A percentile compares a stretch with the other conserved stretches of the same genome.
Evolutionary conservation across 2,797 vertebrate species (phyloP).

Genomic region (Enoplosus armatus): DNA sequence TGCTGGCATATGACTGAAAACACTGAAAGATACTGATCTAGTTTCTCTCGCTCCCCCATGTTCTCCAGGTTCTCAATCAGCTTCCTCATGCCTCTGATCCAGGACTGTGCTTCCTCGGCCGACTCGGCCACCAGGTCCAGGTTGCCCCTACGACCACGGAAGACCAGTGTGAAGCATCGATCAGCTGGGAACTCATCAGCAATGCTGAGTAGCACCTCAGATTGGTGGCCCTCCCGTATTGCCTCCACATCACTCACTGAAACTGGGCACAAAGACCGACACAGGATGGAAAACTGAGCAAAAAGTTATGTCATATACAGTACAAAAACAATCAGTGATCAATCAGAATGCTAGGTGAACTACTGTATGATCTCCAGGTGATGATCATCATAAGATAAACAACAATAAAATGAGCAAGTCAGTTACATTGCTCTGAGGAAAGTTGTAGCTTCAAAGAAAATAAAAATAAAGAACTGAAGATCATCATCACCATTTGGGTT

Average conservation of each 20-base stretch:
- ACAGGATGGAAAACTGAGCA: not conserved
- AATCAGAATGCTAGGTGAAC: not conserved
- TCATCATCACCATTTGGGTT: not conserved
- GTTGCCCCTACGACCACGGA: slow-evolving; percentile 92
- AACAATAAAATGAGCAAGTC: not conserved
- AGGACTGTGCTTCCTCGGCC: slow-evolving; percentile 89
- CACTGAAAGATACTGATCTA: slow-evolving; percentile 93
- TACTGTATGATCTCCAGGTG: not conserved
- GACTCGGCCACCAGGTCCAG: slow-evolving; percentile 93
- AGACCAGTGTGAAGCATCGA: slow-evolving; percentile 95
- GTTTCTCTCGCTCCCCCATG: slow-evolving; percentile 93
- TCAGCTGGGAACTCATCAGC: slow-evolving; percentile 90
- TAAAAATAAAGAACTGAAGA: not conserved
- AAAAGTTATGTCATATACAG: not conserved
- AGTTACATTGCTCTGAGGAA: not conserved
- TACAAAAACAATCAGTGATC: not conserved
- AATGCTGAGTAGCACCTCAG: slow-evolving; percentile 91
- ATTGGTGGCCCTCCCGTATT: slow-evolving; percentile 92
- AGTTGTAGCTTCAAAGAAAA: not conserved
- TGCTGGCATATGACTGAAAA: not conserved
- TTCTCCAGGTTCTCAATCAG: slow-evolving; percentile 91
- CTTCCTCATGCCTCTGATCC: slow-evolving; percentile 91
- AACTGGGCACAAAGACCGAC: slow-evolving; percentile 78
- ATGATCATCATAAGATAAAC: not conserved
- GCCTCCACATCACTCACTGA: slow-evolving; percentile 94